These are phyloP conservation scores for Mnemiopsis leidyi DNA, from an alignment of 37 sponge, comb jelly and placozoan species.

Conservation along the genomic window DNA sequence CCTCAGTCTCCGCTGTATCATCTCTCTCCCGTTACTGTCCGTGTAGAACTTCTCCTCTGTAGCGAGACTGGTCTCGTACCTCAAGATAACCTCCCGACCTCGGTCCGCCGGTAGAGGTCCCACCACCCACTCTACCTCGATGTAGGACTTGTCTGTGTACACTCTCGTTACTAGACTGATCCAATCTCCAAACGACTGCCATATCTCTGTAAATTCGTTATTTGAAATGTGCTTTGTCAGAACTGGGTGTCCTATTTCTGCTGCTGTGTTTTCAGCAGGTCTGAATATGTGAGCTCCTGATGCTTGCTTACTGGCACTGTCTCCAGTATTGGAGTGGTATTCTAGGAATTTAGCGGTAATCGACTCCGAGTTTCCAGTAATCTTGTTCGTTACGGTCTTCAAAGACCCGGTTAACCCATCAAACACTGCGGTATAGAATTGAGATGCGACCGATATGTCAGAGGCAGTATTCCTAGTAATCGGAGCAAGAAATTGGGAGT, in stretches of 20 bases:
- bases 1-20: conserved; percentile 82
- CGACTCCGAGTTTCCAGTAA: neutral
- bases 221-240: neutral
- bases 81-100: conserved; percentile 88
- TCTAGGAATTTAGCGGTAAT: conserved; percentile 71
- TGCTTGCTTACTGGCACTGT: conserved; percentile 68
- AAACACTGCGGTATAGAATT: neutral
- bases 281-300: conserved; percentile 94
- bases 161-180: conserved; percentile 74
- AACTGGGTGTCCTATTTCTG: neutral
- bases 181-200: conserved; percentile 45
- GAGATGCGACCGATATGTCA: neutral
- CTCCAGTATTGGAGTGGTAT: conserved; percentile 86
- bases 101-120: conserved; percentile 84
- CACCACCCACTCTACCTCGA: conserved; percentile 81
- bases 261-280: neutral
- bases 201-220: conserved; percentile 18
- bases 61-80: conserved; percentile 44
- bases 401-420: conserved; percentile 31
- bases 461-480: neutral
- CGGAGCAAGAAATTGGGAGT: neutral
- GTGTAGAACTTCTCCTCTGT: conserved; percentile 22
- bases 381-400: conserved; percentile 22
- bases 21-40: conserved; percentile 77
- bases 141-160: conserved; percentile 49